Conservation (phyloP, 2,797 vertebrate genomes). For the Carduelis carduelis region DNA sequence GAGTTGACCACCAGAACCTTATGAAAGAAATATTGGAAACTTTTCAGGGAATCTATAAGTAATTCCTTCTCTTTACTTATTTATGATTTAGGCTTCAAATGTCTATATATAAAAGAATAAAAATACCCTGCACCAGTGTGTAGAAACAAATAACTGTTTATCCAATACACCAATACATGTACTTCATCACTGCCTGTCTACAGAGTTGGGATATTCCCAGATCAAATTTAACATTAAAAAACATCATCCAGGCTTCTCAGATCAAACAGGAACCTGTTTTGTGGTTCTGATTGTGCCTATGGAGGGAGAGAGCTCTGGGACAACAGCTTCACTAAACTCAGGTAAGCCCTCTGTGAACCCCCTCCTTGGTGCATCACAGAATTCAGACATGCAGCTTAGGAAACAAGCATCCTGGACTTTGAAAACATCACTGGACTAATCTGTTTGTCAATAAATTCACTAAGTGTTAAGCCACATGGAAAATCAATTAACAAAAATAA, state of each 20-base stretch:
- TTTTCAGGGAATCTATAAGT: neutral
- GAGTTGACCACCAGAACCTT: slow-evolving; percentile 91
- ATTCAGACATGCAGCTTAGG: neutral
- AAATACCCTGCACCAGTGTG: neutral
- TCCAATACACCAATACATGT: accelerated
- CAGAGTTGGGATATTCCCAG: neutral
- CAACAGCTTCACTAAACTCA: neutral
- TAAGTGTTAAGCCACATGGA: neutral
- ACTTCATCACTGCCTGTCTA: neutral
- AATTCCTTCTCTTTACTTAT: neutral
- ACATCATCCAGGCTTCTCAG: neutral
- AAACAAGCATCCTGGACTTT: neutral
- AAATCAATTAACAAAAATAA: neutral
- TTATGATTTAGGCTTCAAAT: neutral
- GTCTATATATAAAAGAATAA: neutral
- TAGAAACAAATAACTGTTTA: neutral
- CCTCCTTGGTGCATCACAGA: neutral
- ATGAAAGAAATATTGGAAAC: neutral
- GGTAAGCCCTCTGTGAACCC: neutral
- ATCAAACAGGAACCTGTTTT: neutral
- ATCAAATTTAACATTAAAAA: neutral
- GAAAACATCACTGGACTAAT: neutral
- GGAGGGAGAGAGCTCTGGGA: neutral
- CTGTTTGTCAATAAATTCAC: neutral
- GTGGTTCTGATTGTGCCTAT: neutral